A percentile compares a stretch with the other conserved stretches of the same genome.
Evolutionary conservation across 2,888 invertebrate species (phyloP).

Genomic region (Cheilosia urbana): DNA sequence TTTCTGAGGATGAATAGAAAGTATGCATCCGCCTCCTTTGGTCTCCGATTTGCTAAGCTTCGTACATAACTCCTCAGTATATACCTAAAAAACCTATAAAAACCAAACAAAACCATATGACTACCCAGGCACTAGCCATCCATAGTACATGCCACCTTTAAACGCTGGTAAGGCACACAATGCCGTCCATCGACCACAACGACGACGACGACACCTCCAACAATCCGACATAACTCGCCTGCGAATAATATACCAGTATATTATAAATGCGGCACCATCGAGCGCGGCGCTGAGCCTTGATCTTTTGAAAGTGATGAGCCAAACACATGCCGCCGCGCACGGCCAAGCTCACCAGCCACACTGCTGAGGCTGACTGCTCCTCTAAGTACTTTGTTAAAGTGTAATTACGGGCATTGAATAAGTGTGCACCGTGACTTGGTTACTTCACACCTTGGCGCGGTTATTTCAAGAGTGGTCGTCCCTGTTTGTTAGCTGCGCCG

Average conservation of each 20-base stretch:
- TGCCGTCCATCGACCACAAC: no score
- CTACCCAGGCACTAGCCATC: background rate
- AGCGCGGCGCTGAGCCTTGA: conserved; percentile 49
- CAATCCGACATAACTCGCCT: background rate
- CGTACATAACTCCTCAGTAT: no score
- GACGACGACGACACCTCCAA: background rate
- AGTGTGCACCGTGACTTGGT: conserved; percentile 70
- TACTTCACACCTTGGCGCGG: conserved; percentile 63
- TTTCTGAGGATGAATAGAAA: no score
- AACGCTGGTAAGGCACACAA: conserved; percentile 5
- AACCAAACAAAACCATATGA: background rate
- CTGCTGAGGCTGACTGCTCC: conserved; percentile 20
- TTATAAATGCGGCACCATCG: conserved; percentile 54
- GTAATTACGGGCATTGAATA: conserved; percentile 67
- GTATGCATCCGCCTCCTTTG: no score
- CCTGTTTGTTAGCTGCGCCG: conserved; percentile 16
- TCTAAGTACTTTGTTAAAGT: conserved; percentile 64
- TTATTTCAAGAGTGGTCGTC: conserved; percentile 31
- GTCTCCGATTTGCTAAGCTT: no score
- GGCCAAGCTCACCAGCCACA: conserved; percentile 9
- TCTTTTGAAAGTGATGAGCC: conserved; percentile 60
- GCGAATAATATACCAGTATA: conserved; percentile 14
- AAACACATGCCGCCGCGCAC: conserved; percentile 44
- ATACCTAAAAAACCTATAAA: background rate
- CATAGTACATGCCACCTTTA: background rate